Conservation (phyloP, 2,113 vertebrate species). For the Excalfactoria chinensis region DNA sequence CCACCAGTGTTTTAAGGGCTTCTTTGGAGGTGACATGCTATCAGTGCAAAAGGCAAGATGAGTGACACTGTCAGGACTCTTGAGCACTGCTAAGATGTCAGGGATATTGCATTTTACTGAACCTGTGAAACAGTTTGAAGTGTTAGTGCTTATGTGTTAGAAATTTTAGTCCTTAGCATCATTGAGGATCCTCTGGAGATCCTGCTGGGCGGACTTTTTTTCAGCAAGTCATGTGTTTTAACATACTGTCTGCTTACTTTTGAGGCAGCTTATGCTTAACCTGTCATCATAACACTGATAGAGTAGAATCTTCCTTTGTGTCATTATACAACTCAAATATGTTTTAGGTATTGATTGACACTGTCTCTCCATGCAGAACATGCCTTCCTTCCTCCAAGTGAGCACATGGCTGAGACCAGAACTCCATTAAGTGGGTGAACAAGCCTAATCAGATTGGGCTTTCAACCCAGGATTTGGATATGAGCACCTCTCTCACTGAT, state of each 20-base stretch:
- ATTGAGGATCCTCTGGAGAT: neutral
- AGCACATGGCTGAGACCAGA: neutral
- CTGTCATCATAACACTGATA: conserved; percentile 17
- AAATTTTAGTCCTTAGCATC: neutral
- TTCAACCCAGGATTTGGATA: neutral
- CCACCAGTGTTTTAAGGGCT: neutral
- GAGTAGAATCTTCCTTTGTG: neutral
- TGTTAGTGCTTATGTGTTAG: neutral
- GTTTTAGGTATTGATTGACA: neutral
- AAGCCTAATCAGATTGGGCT: neutral
- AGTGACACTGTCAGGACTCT: neutral
- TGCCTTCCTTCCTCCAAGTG: neutral
- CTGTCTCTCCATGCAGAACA: neutral
- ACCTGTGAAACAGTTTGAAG: neutral
- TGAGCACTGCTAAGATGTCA: neutral
- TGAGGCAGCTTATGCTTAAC: neutral
- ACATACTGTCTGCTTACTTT: conserved; percentile 30
- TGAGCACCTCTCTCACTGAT: neutral
- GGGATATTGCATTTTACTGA: neutral
- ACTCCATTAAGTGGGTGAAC: neutral
- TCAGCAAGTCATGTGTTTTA: conserved; percentile 41
- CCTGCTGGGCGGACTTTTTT: neutral
- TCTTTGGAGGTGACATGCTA: neutral
- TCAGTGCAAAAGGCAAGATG: neutral
- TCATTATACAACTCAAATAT: neutral